These are phyloP conservation scores for Lepus timidus DNA, from an alignment of 2,113 vertebrate genomes.

Conservation along the genomic window DNA sequence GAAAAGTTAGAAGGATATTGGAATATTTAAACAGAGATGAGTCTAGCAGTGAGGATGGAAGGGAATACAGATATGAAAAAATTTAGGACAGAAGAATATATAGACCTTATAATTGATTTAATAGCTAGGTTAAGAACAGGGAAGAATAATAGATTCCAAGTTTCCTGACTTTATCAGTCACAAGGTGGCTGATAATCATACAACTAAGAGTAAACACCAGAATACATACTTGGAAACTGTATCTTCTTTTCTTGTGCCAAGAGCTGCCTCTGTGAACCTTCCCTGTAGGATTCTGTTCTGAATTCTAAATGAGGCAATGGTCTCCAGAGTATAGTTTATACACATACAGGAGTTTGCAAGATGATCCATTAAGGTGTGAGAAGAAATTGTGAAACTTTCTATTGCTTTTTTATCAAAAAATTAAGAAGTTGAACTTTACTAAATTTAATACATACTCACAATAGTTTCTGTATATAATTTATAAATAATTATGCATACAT, in stretches of 20 bases:
- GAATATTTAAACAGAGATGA: neutral
- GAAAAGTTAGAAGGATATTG: neutral
- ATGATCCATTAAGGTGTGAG: neutral
- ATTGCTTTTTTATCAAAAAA: conserved; percentile 47
- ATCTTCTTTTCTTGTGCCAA: neutral
- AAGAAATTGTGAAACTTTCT: neutral
- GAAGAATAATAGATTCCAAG: neutral
- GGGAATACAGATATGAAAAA: neutral
- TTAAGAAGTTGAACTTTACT: conserved; percentile 7
- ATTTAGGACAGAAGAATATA: neutral
- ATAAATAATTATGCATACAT: neutral
- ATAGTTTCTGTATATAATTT: neutral
- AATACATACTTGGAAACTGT: neutral
- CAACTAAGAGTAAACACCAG: neutral
- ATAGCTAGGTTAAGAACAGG: neutral
- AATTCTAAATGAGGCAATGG: neutral
- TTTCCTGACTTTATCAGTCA: neutral
- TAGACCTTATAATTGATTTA: neutral
- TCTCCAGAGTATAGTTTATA: neutral
- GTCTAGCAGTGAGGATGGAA: neutral
- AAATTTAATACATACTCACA: neutral
- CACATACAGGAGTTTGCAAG: neutral
- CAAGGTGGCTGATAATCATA: neutral
- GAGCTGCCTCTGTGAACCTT: neutral
- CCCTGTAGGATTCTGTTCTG: neutral